Evolutionary conservation across 2,888 invertebrate genomes (phyloP).

Genomic region (Meteorus cinctellus): DNA sequence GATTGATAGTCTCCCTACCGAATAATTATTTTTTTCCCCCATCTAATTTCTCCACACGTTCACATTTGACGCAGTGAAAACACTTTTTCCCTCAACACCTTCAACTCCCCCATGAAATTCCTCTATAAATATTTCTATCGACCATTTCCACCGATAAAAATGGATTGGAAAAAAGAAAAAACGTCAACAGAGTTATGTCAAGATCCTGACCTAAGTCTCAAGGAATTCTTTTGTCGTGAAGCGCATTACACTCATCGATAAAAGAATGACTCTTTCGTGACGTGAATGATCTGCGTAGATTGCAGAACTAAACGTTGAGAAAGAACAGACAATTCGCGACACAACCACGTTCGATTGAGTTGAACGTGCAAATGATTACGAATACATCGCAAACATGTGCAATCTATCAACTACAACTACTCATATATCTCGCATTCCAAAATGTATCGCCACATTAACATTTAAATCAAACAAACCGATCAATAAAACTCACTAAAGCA

Average conservation of each 20-base stretch:
- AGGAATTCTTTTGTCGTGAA: conserved; percentile 54
- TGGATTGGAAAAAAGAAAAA: not conserved
- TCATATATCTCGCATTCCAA: not conserved
- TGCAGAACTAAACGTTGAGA: not conserved
- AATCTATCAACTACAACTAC: not conserved
- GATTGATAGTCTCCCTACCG: too few species aligned
- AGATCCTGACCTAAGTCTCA: conserved; percentile 54
- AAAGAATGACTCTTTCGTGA: conserved; percentile 21
- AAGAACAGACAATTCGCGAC: not conserved
- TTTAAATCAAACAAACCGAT: conserved; percentile 1
- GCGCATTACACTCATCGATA: not conserved
- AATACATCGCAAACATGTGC: not conserved
- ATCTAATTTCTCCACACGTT: too few species aligned
- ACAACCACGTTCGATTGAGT: conserved; percentile 15
- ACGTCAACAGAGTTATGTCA: conserved; percentile 9
- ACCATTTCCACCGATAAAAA: not conserved
- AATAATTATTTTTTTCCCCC: too few species aligned
- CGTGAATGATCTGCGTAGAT: conserved; percentile 27
- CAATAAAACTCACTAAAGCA: not conserved
- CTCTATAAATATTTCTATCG: too few species aligned
- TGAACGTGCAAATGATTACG: conserved; percentile 14
- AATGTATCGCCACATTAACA: not conserved
- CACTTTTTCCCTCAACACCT: too few species aligned
- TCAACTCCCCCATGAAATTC: too few species aligned
- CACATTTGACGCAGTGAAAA: too few species aligned